These are phyloP conservation scores for Drosophila carrolli DNA, from an alignment of 1,140 invertebrate species.

Conservation along the genomic window DNA sequence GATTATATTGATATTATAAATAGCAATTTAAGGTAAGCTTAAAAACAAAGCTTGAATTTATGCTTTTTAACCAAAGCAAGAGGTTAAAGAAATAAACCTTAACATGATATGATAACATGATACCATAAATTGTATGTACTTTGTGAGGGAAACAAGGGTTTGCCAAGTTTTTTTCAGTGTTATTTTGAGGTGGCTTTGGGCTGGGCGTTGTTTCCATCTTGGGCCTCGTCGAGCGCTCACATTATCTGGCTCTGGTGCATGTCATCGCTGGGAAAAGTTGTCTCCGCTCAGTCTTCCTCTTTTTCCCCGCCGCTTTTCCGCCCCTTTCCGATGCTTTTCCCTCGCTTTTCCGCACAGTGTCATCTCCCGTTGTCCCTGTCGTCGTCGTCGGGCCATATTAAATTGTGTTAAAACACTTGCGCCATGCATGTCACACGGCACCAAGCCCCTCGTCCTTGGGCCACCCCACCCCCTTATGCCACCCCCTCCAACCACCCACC, in stretches of 20 bases:
- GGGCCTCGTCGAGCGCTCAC: conserved; percentile 47
- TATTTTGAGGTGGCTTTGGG: background rate
- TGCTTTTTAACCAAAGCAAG: too few species aligned
- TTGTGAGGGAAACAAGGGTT: too few species aligned
- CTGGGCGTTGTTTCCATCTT: conserved; percentile 18
- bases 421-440: conserved; percentile 62
- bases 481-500: background rate
- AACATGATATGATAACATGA: too few species aligned
- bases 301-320: background rate
- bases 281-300: conserved; percentile 39
- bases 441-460: conserved; percentile 9
- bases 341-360: conserved; percentile 16
- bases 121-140: too few species aligned
- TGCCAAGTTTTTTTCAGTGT: background rate
- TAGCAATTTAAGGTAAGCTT: too few species aligned
- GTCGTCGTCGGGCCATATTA: conserved; percentile 72
- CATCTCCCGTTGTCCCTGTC: conserved; percentile 45
- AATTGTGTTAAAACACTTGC: conserved; percentile 81
- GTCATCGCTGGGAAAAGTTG: conserved; percentile 70
- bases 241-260: conserved; percentile 67
- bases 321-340: background rate
- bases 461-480: background rate
- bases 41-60: too few species aligned
- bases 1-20: too few species aligned
- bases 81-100: too few species aligned